Conservation (phyloP, 2,888 invertebrate genomes). For the Drosophila atripex region DNA sequence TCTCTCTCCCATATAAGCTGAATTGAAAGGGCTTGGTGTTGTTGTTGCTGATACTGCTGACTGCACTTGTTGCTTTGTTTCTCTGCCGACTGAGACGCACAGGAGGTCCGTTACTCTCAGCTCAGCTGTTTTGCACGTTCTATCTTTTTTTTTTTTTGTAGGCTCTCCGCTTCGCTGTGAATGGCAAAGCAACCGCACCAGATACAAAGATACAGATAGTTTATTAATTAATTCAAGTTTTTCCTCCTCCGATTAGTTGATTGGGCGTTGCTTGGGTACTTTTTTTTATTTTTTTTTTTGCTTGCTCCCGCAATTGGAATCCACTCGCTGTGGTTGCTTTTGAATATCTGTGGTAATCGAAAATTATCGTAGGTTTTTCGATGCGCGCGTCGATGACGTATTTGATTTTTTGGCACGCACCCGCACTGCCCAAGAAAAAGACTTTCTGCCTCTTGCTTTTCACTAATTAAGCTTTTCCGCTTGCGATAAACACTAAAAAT, state of each 20-base stretch:
- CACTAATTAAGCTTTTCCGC: conserved; percentile 42
- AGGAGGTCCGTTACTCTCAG: conserved; percentile 38
- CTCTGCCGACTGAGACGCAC: conserved; percentile 4
- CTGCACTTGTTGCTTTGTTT: conserved; percentile 48
- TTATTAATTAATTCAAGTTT: conserved; percentile 67
- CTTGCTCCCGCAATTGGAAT: conserved; percentile 21
- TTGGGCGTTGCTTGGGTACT: conserved; percentile 37
- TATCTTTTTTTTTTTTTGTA: conserved; percentile 15
- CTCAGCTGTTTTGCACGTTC: conserved; percentile 75
- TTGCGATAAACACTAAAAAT: conserved; percentile 54
- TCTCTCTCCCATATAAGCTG: conserved; percentile 6
- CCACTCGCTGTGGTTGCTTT: conserved; percentile 24
- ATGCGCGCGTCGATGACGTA: conserved; percentile 78
- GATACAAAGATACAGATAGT: conserved; percentile 46
- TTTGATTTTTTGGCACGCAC: conserved; percentile 57
- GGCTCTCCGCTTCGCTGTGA: conserved; percentile 55
- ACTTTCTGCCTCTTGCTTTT: conserved; percentile 39
- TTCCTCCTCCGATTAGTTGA: conserved; percentile 63
- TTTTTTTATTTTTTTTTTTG: background rate
- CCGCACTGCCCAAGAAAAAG: conserved; percentile 49
- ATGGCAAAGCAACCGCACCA: conserved; percentile 42
- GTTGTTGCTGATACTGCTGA: conserved; percentile 30
- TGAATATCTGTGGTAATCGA: conserved; percentile 2
- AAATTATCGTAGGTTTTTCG: conserved; percentile 36
- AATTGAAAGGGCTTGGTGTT: conserved; percentile 37